phyloP scores from a whole-genome alignment of 1,140 invertebrate genomes.

The Euwallacea fornicatus region DNA sequence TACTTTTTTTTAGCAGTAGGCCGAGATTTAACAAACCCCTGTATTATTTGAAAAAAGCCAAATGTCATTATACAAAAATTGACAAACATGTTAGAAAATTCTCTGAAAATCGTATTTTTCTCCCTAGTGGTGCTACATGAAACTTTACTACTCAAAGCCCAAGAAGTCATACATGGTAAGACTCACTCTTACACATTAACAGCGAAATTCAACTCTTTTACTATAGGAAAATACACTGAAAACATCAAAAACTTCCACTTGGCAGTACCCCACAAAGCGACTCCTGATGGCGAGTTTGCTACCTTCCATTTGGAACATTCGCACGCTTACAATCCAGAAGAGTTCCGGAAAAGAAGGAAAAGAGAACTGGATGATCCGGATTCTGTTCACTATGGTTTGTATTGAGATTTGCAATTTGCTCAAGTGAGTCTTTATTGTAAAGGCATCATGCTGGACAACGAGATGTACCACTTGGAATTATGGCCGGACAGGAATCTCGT shows the following conservation, averaged over 20 bases:
- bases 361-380: conserved; percentile 41
- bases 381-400: conserved; percentile 56
- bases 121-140: too few species aligned
- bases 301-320: conserved; percentile 55
- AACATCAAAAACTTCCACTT: conserved; percentile 55
- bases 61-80: too few species aligned
- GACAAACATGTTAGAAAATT: too few species aligned
- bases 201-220: too few species aligned
- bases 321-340: conserved; percentile 49
- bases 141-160: too few species aligned
- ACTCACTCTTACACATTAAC: too few species aligned
- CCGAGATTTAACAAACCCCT: too few species aligned
- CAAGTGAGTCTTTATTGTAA: neutral
- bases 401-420: neutral
- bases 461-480: conserved; percentile 57
- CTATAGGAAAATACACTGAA: conserved; percentile 53
- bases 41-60: too few species aligned
- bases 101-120: too few species aligned
- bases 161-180: too few species aligned
- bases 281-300: conserved; percentile 54
- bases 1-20: too few species aligned
- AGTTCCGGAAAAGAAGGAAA: conserved; percentile 42
- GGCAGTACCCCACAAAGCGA: conserved; percentile 56
- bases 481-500: conserved; percentile 60
- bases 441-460: conserved; percentile 49